These are phyloP conservation scores for Noctua fimbriata DNA, from an alignment of 2,888 invertebrate species.

Conservation along the genomic window DNA sequence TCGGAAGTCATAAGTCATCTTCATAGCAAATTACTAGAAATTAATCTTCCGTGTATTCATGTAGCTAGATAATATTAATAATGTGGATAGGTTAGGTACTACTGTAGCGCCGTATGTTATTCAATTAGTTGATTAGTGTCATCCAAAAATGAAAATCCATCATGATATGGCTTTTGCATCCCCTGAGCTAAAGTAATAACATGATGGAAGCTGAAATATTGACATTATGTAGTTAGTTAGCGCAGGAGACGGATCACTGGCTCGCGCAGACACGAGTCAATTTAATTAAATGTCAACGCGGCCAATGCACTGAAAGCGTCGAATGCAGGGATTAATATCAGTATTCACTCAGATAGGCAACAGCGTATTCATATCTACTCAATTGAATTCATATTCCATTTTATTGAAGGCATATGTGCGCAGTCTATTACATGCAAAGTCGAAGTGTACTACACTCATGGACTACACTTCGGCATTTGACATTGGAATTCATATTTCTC, in stretches of 20 bases:
- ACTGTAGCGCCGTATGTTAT: conserved; percentile 19
- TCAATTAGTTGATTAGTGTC: conserved; percentile 38
- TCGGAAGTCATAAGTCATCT: conserved; percentile 64
- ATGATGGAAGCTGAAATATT: conserved; percentile 46
- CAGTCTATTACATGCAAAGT: conserved; percentile 34
- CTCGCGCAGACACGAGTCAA: conserved; percentile 78
- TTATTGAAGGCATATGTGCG: conserved; percentile 35
- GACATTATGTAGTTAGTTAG: conserved; percentile 43
- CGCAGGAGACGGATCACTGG: conserved; percentile 74
- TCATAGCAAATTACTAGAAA: conserved; percentile 58
- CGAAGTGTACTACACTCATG: conserved; percentile 27
- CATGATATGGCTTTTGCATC: conserved; percentile 8
- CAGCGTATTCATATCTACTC: conserved; percentile 69
- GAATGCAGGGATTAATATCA: conserved; percentile 79
- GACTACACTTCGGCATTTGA: conserved; percentile 48
- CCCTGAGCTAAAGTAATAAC: conserved; percentile 34
- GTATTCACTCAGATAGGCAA: conserved; percentile 73
- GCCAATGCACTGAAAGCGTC: conserved; percentile 78
- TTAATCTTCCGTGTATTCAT: conserved; percentile 50
- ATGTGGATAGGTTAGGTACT: background rate
- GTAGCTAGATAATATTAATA: conserved; percentile 15
- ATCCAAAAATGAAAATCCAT: conserved; percentile 17
- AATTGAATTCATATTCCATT: conserved; percentile 65
- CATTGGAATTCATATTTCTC: conserved; percentile 68
- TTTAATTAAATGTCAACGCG: conserved; percentile 87